Evolutionary conservation across 2,113 vertebrate genomes (phyloP).

Genomic region (Chaenocephalus aceratus): DNA sequence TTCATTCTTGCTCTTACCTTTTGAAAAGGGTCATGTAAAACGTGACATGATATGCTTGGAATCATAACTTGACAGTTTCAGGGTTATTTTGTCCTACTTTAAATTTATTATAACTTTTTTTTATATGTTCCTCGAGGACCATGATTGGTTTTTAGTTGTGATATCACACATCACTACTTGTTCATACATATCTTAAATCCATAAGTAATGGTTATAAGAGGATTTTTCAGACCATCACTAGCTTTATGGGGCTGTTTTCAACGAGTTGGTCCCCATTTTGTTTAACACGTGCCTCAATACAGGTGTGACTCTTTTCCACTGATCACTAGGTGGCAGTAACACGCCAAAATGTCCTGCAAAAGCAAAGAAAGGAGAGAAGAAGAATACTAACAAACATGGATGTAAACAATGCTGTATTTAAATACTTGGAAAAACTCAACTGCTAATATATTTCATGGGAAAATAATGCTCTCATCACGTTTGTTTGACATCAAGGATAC

Average conservation of each 20-base stretch:
- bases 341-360: not conserved
- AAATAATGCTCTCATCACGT: not conserved
- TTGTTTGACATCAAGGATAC: not conserved
- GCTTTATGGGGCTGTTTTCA: not conserved
- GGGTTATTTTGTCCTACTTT: no score
- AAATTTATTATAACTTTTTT: no score
- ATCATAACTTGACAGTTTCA: no score
- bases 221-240: not conserved
- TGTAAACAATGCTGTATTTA: not conserved
- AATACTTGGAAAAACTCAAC: not conserved
- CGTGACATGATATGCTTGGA: no score
- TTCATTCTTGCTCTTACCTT: not conserved
- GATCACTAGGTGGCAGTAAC: slow-evolving; percentile 4
- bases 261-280: no score
- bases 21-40: no score
- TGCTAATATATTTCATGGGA: not conserved
- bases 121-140: not conserved
- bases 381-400: not conserved
- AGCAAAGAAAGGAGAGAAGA: not conserved
- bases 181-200: fast-evolving
- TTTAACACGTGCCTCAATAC: no score
- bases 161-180: not conserved
- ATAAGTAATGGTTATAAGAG: not conserved
- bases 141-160: not conserved
- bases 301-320: not conserved